Percentiles rank a stretch among this genome's conserved stretches.
Conservation (phyloP, 1,140 invertebrate species). For the Gerris buenoi region DNA sequence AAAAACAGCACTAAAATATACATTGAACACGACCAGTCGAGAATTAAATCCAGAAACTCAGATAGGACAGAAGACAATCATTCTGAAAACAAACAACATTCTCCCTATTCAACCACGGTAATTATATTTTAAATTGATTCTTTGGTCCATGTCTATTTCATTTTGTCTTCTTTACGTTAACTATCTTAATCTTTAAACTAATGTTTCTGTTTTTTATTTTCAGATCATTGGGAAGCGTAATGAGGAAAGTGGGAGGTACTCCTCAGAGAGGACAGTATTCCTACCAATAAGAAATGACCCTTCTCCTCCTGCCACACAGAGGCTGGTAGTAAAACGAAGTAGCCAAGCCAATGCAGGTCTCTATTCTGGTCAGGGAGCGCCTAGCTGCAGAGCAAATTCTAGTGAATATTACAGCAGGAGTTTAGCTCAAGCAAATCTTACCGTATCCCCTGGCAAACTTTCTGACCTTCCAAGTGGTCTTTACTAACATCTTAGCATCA, state of each 20-base stretch:
- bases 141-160: too few species aligned
- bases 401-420: slow-evolving; percentile 18
- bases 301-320: slow-evolving; percentile 4
- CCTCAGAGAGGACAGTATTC: slow-evolving; percentile 16
- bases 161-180: too few species aligned
- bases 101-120: not conserved
- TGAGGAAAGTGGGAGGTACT: not conserved
- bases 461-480: slow-evolving; percentile 55
- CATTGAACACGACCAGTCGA: slow-evolving; percentile 20
- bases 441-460: slow-evolving; percentile 36
- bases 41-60: slow-evolving; percentile 53
- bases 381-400: slow-evolving; percentile 26
- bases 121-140: too few species aligned
- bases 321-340: slow-evolving; percentile 19
- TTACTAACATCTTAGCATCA: too few species aligned
- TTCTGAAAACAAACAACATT: slow-evolving; percentile 38
- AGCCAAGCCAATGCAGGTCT: slow-evolving; percentile 42
- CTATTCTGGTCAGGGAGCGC: slow-evolving; percentile 38
- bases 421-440: slow-evolving; percentile 18
- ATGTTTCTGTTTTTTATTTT: too few species aligned
- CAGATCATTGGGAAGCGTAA: not conserved
- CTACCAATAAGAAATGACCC: slow-evolving; percentile 13
- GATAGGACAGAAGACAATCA: slow-evolving; percentile 60
- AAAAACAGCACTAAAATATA: slow-evolving; percentile 19
- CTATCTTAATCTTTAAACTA: too few species aligned